These are phyloP conservation scores for Sigmodon hispidus DNA, from an alignment of 2,113 vertebrate genomes.

Conservation along the genomic window DNA sequence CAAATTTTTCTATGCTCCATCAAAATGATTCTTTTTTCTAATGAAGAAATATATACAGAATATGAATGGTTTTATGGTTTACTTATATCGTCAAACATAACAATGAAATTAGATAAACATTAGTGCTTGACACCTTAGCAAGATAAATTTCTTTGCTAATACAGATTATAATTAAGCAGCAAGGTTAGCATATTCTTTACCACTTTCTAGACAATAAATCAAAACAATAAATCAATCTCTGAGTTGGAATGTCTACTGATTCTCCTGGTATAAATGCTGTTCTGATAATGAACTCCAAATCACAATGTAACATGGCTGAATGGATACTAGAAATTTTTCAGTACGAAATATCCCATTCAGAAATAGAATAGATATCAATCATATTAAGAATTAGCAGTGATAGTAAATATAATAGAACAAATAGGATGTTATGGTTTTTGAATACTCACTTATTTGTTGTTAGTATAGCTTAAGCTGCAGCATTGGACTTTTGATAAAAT, in stretches of 20 bases:
- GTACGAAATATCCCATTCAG: neutral
- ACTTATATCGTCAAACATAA: slow-evolving; percentile 40
- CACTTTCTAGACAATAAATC: slow-evolving; percentile 28
- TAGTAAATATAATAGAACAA: neutral
- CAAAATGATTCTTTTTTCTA: neutral
- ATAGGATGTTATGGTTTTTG: neutral
- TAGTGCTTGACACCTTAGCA: neutral
- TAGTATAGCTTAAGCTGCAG: neutral
- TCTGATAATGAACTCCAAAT: neutral
- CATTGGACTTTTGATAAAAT: neutral
- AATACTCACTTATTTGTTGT: neutral
- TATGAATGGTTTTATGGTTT: slow-evolving; percentile 10
- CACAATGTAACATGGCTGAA: neutral
- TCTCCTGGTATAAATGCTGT: neutral
- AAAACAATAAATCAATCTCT: slow-evolving; percentile 32
- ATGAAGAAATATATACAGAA: slow-evolving; percentile 9
- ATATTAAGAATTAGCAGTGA: neutral
- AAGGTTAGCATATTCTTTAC: slow-evolving; percentile 4
- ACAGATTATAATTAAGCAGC: slow-evolving; percentile 1
- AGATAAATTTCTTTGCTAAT: slow-evolving; percentile 35
- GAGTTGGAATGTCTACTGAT: neutral
- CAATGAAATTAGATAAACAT: slow-evolving; percentile 51
- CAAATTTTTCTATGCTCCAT: neutral
- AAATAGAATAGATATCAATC: neutral
- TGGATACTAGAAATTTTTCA: neutral